These are phyloP conservation scores for Lobophora halterata DNA, from an alignment of 2,888 invertebrate species.

Conservation along the genomic window DNA sequence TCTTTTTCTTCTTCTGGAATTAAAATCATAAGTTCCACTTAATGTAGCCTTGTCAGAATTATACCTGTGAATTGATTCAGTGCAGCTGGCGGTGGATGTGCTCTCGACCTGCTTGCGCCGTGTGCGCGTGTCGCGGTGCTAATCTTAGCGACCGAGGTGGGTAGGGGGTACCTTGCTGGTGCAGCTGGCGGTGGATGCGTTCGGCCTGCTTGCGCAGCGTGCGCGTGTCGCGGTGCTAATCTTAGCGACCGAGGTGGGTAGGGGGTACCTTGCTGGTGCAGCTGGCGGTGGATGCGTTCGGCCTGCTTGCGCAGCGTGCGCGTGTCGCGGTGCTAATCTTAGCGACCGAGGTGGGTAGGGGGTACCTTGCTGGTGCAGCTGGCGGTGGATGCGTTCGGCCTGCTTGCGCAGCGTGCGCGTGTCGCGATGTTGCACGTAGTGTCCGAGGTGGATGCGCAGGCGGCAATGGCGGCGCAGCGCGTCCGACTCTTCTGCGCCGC, in stretches of 20 bases:
- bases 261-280: too few species aligned
- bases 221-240: constrained; percentile 89
- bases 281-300: constrained; percentile 84
- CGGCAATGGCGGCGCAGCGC: constrained; percentile 87
- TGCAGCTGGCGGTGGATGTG: too few species aligned
- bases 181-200: constrained; percentile 82
- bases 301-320: constrained; percentile 86
- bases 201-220: constrained; percentile 87
- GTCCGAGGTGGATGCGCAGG: constrained; percentile 86
- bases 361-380: constrained; percentile 73
- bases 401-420: constrained; percentile 86
- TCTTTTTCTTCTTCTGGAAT: constrained; percentile 64
- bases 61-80: too few species aligned
- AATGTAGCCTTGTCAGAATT: too few species aligned
- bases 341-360: constrained; percentile 82
- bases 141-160: too few species aligned
- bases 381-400: constrained; percentile 85
- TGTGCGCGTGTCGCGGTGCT: too few species aligned
- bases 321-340: constrained; percentile 88
- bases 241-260: too few species aligned
- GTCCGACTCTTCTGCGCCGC: constrained; percentile 76
- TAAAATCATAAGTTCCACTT: constrained; percentile 4
- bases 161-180: too few species aligned
- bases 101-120: too few species aligned
- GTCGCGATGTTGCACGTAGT: constrained; percentile 89